Conservation (phyloP, 2,113 vertebrate species). For the Microtus ochrogaster region DNA sequence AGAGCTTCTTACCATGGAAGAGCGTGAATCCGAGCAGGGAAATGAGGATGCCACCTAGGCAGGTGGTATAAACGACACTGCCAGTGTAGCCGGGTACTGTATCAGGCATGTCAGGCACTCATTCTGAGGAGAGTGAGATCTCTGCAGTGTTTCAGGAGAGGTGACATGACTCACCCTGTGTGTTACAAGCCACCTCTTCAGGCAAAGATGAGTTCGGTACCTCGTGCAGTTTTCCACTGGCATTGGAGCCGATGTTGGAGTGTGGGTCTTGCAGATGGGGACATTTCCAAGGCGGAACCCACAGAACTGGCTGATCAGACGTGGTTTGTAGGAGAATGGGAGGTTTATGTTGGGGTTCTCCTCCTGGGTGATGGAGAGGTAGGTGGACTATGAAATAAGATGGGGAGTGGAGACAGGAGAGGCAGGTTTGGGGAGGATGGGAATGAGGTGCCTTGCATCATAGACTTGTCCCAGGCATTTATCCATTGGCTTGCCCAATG, state of each 20-base stretch:
- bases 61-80: not conserved
- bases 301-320: not conserved
- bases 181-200: not conserved
- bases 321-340: constrained; percentile 20
- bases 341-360: not conserved
- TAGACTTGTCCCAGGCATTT: not conserved
- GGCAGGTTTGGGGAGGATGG: constrained; percentile 39
- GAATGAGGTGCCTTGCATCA: not conserved
- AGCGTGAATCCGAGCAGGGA: not conserved
- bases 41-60: not conserved
- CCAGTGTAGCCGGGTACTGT: not conserved
- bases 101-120: not conserved
- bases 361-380: not conserved
- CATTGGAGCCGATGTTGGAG: not conserved
- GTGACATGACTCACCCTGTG: not conserved
- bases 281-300: not conserved
- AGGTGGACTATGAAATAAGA: not conserved
- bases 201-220: not conserved
- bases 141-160: not conserved
- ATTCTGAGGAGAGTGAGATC: not conserved
- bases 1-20: not conserved
- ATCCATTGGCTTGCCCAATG: not conserved
- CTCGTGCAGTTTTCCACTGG: not conserved
- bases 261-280: not conserved
- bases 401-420: constrained; percentile 46